phyloP scores from a whole-genome alignment of 2,797 vertebrate genomes.

The Erethizon dorsatum region DNA sequence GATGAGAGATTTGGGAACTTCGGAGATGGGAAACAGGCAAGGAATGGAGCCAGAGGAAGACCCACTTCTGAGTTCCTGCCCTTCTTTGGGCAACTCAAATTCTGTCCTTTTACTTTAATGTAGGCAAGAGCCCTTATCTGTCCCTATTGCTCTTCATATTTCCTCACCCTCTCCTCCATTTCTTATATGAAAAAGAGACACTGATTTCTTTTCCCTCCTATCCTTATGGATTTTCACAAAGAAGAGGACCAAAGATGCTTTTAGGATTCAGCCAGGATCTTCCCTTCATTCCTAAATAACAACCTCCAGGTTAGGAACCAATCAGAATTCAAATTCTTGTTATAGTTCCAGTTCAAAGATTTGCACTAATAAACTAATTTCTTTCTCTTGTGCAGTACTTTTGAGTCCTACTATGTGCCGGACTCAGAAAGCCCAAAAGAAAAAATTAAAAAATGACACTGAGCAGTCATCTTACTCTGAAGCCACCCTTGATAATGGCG shows the following conservation, averaged over 20 bases:
- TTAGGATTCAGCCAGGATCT: background rate
- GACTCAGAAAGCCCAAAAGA: background rate
- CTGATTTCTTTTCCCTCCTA: background rate
- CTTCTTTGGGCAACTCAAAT: background rate
- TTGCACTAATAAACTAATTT: background rate
- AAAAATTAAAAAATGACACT: background rate
- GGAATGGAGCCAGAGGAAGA: background rate
- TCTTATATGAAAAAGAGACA: background rate
- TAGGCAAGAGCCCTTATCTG: background rate
- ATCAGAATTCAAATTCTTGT: slow-evolving; percentile 46
- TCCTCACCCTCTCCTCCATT: background rate
- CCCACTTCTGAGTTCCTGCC: too few relatives aligned
- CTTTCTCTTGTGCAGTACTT: background rate
- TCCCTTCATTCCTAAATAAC: background rate
- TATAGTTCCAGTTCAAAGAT: background rate
- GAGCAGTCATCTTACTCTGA: background rate
- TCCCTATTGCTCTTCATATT: background rate
- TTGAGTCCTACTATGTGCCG: background rate
- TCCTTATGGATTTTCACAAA: background rate
- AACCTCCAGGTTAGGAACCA: background rate
- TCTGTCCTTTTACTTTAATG: background rate
- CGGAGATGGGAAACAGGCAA: background rate
- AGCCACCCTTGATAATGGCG: background rate
- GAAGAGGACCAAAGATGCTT: background rate
- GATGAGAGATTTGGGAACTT: background rate